Base-by-base conservation (phyloP, 2,113 vertebrate species). In the Hippolais icterina region DNA sequence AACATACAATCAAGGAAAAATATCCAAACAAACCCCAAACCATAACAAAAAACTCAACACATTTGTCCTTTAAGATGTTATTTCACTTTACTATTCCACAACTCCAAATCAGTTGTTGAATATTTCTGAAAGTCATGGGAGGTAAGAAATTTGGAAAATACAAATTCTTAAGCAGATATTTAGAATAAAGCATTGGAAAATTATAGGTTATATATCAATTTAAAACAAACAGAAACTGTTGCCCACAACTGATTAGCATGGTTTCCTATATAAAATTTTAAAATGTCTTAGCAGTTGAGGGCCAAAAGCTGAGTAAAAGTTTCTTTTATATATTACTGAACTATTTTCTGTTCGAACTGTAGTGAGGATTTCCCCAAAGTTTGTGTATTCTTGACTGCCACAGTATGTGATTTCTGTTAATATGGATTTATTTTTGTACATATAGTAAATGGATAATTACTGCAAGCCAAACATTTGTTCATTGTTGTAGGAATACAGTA, bases 391-490 rank as follows among this genome's bases (percentile, higher is more conserved):
- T 14, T 63, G 50, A 64, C 7, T 71, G 54, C 23, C 42, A 60
- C 28, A 68, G 15, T 44, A 61, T 31, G 54, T 83, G 47, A 83
- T 71, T 83, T 94, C 23, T 90, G 60, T 23, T 81, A 50, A 95
- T 81, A 95, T 41, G 22, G 22, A 91, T 83, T 91, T 74, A 54
- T 59, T 49, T 83, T 64, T 95, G 75, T 83, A 81, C 75, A 74
- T 71, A 85, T 53, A 87, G 74, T 89, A 90, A 95, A 90, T 83
- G 42, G 8, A 60, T 85, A 90, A 94, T 95, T 95, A 93, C 59
- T 83, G 59, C 28, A 92, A 94, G 41, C 8, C 63, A 95, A 94
- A 95, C 5, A 93, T 86, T 95, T 95, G 61, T 49, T 91, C 78
- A 76, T 24, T 76, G 57, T 42, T 18, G 29, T 77, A 66, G 31